phyloP scores from a whole-genome alignment of 2,113 vertebrate genomes.

The Saimiri boliviensis region DNA sequence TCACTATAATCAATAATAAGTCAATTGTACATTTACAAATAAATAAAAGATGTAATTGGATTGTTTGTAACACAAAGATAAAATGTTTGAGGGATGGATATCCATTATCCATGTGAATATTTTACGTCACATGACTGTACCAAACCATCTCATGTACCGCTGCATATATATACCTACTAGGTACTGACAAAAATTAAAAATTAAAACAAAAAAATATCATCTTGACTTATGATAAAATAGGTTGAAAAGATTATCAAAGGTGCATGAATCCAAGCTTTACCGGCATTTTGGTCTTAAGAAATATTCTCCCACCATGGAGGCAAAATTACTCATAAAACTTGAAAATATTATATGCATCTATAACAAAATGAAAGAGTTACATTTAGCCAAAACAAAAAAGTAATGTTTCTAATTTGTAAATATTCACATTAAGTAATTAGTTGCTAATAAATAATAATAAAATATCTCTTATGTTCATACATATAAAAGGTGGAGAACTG shows the following conservation, averaged over 20 bases:
- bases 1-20: too few relatives aligned
- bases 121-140: too few relatives aligned
- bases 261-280: not conserved
- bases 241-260: not conserved
- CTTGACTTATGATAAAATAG: not conserved
- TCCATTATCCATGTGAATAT: too few relatives aligned
- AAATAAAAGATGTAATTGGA: too few relatives aligned
- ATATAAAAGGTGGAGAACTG: not conserved
- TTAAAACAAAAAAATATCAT: not conserved
- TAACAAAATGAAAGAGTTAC: not conserved
- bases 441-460: not conserved
- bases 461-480: not conserved
- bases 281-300: not conserved
- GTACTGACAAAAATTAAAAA: too few relatives aligned
- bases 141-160: too few relatives aligned
- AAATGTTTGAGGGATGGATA: too few relatives aligned
- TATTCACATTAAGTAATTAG: not conserved
- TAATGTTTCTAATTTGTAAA: not conserved
- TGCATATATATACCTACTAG: too few relatives aligned
- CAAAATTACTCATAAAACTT: not conserved
- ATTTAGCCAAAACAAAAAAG: not conserved
- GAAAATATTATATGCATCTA: not conserved
- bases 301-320: not conserved
- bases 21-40: too few relatives aligned
- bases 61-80: too few relatives aligned